A percentile compares a stretch with the other conserved stretches of the same genome.
Evolutionary conservation across 1,140 invertebrate species (phyloP).

Genomic region (Pentalonia nigronervosa): DNA sequence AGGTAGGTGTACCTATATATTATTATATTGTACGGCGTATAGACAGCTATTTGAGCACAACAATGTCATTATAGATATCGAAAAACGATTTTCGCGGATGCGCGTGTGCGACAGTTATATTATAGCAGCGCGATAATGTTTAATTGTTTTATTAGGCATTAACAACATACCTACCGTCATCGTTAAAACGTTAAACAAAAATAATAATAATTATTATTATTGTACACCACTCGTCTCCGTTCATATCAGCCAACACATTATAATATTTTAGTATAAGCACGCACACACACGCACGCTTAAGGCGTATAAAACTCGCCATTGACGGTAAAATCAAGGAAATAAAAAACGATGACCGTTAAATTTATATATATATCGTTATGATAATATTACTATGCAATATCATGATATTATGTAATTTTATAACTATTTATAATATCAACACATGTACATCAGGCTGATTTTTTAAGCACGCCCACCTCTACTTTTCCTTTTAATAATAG

Average conservation of each 20-base stretch:
- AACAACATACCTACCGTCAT: background rate
- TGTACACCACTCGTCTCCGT: background rate
- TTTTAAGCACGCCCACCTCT: too few species aligned
- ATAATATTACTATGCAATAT: background rate
- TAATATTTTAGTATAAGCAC: background rate
- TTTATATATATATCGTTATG: background rate
- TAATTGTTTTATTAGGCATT: too few species aligned
- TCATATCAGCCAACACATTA: background rate
- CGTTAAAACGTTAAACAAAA: background rate
- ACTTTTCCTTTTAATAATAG: too few species aligned
- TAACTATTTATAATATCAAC: background rate
- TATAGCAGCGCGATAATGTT: background rate
- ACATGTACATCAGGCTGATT: background rate
- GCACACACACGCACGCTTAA: background rate
- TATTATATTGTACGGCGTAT: background rate
- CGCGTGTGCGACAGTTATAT: background rate
- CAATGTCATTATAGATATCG: background rate
- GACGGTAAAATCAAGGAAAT: background rate
- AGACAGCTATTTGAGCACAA: background rate
- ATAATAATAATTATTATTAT: background rate
- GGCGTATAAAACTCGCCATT: background rate
- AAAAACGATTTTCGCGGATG: background rate
- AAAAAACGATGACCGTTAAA: background rate
- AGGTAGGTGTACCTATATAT: background rate
- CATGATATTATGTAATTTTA: background rate